A percentile compares a stretch with the other conserved stretches of the same genome.
These are phyloP conservation scores for Mylabris phalerata DNA, from an alignment of 1,140 invertebrate genomes.

Conservation along the genomic window DNA sequence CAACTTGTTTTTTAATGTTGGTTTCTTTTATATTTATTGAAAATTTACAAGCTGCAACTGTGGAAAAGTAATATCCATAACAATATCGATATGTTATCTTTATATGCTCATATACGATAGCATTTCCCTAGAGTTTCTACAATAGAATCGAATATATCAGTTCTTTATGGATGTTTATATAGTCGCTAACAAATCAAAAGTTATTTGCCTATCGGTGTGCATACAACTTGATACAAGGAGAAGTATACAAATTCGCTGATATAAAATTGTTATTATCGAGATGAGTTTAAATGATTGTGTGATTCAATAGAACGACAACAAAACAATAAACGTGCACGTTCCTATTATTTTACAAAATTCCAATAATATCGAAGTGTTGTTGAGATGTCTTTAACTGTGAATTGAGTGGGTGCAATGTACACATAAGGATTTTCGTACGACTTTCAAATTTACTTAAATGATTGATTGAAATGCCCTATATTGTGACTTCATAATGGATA, in stretches of 20 bases:
- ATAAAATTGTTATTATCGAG: too few species aligned
- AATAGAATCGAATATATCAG: slow-evolving; percentile 20
- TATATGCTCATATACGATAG: slow-evolving; percentile 15
- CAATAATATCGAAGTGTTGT: too few species aligned
- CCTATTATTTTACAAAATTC: too few species aligned
- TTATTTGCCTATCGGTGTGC: slow-evolving; percentile 18
- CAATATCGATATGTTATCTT: slow-evolving; percentile 30
- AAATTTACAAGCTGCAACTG: slow-evolving; percentile 30
- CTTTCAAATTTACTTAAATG: slow-evolving; percentile 18
- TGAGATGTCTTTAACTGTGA: background rate
- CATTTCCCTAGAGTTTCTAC: slow-evolving; percentile 13
- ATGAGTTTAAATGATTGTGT: too few species aligned
- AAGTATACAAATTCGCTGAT: too few species aligned
- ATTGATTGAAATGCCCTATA: slow-evolving; percentile 22
- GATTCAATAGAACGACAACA: too few species aligned
- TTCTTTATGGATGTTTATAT: slow-evolving; percentile 17
- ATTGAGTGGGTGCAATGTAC: slow-evolving; percentile 14
- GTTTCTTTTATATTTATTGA: slow-evolving; percentile 6
- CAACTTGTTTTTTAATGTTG: too few species aligned
- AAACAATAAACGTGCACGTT: too few species aligned
- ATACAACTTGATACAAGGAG: background rate
- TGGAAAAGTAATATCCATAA: slow-evolving; percentile 30
- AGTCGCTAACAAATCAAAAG: slow-evolving; percentile 21
- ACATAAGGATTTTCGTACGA: slow-evolving; percentile 13
- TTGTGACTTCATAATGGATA: slow-evolving; percentile 32